Percentiles rank a stretch among this genome's conserved stretches.
These are phyloP conservation scores for Chalcosyrphus nemorum DNA, from an alignment of 2,888 invertebrate species.

Conservation along the genomic window DNA sequence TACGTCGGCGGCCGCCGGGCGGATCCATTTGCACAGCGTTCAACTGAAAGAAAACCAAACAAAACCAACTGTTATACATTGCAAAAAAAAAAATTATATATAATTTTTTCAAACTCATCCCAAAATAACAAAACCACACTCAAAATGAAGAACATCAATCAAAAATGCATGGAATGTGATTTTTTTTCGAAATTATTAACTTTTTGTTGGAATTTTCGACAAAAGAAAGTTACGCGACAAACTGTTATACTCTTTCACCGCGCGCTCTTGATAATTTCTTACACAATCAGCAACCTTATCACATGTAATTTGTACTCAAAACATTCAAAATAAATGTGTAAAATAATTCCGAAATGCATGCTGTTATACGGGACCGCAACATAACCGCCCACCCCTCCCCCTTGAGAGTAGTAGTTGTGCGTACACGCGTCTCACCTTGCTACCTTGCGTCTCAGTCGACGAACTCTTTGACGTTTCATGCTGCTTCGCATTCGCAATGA, in stretches of 20 bases:
- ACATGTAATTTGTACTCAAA: not conserved
- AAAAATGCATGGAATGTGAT: conserved; percentile 37
- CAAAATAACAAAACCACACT: conserved; percentile 22
- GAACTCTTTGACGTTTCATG: not conserved
- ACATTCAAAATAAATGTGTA: not conserved
- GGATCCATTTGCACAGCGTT: conserved; percentile 61
- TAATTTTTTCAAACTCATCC: not conserved
- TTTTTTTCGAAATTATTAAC: conserved; percentile 1
- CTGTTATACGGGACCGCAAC: not conserved
- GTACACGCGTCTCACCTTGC: conserved; percentile 49
- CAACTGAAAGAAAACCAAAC: conserved; percentile 29
- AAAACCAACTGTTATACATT: conserved; percentile 60
- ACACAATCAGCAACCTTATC: conserved; percentile 8
- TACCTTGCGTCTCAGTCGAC: not conserved
- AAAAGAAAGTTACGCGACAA: conserved; percentile 64
- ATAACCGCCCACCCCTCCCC: not conserved
- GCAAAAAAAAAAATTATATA: not conserved
- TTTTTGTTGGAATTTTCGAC: conserved; percentile 8
- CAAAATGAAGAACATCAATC: conserved; percentile 40
- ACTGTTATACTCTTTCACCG: conserved; percentile 62
- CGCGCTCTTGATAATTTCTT: conserved; percentile 7
- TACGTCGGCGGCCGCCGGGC: conserved; percentile 33
- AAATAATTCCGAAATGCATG: conserved; percentile 25
- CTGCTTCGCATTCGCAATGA: conserved; percentile 31
- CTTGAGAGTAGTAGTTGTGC: not conserved